Conservation (phyloP, 2,888 invertebrate species). For the Nomada goodeniana region DNA sequence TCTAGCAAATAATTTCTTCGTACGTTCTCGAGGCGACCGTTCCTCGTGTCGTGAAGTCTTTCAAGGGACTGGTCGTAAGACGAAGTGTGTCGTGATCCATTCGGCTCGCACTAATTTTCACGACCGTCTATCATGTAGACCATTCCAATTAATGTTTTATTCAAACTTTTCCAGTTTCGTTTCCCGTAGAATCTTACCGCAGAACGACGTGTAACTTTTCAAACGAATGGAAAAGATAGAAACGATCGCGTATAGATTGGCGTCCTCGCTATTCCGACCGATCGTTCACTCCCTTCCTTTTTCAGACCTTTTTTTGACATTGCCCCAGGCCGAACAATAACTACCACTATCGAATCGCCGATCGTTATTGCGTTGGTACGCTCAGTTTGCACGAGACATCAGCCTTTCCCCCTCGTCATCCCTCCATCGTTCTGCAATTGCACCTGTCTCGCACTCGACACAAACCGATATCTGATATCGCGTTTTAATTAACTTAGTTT, state of each 20-base stretch:
- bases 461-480: constrained; percentile 75
- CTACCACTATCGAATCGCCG: constrained; percentile 2
- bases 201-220: constrained; percentile 7
- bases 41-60: constrained; percentile 45
- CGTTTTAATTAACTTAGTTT: constrained; percentile 77
- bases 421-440: constrained; percentile 18
- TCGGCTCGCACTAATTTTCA: constrained; percentile 52
- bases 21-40: constrained; percentile 16
- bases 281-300: constrained; percentile 6
- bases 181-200: neutral
- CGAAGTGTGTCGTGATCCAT: constrained; percentile 35
- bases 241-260: constrained; percentile 44
- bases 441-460: constrained; percentile 29
- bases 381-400: constrained; percentile 21
- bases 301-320: neutral
- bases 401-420: constrained; percentile 9
- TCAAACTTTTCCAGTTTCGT: no score
- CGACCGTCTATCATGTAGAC: neutral
- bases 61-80: constrained; percentile 35
- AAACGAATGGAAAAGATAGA: constrained; percentile 37
- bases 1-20: constrained; percentile 55
- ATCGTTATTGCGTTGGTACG: constrained; percentile 37
- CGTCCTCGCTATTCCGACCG: constrained; percentile 38
- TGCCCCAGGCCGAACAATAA: constrained; percentile 24
- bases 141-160: neutral